These are phyloP conservation scores for Acanthosepion lycidas DNA, from an alignment of 2,888 invertebrate genomes.

Conservation along the genomic window DNA sequence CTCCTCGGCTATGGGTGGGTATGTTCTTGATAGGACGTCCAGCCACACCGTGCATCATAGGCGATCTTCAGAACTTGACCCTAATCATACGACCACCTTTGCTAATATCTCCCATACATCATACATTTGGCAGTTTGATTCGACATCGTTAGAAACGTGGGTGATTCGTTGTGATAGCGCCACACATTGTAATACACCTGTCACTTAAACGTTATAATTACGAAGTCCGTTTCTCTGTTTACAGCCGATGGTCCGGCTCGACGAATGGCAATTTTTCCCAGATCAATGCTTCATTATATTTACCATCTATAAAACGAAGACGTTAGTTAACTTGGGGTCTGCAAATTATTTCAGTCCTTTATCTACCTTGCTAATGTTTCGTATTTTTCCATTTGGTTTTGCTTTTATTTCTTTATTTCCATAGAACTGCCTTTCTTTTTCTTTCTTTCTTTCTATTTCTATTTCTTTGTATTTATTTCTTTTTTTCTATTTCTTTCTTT, in stretches of 20 bases:
- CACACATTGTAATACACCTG: background rate
- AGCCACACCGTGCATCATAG: background rate
- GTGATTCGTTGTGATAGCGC: background rate
- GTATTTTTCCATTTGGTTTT: no score
- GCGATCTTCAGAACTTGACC: background rate
- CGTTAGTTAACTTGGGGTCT: background rate
- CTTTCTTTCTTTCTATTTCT: no score
- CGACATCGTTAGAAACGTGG: background rate
- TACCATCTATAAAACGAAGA: background rate
- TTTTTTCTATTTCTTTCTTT: no score
- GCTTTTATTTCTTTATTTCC: no score
- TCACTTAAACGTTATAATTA: background rate
- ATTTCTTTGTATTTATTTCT: no score
- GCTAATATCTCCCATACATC: background rate
- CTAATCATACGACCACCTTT: background rate
- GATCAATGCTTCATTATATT: background rate
- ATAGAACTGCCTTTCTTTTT: no score
- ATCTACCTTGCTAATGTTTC: background rate
- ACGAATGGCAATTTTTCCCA: background rate
- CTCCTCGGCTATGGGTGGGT: background rate
- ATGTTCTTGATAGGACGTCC: background rate
- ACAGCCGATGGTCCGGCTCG: background rate
- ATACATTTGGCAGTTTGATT: conserved; percentile 33
- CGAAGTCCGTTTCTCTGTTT: background rate
- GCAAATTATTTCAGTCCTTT: background rate